phyloP scores from a whole-genome alignment of 1,140 invertebrate genomes.

The Zaprionus nigranus region DNA sequence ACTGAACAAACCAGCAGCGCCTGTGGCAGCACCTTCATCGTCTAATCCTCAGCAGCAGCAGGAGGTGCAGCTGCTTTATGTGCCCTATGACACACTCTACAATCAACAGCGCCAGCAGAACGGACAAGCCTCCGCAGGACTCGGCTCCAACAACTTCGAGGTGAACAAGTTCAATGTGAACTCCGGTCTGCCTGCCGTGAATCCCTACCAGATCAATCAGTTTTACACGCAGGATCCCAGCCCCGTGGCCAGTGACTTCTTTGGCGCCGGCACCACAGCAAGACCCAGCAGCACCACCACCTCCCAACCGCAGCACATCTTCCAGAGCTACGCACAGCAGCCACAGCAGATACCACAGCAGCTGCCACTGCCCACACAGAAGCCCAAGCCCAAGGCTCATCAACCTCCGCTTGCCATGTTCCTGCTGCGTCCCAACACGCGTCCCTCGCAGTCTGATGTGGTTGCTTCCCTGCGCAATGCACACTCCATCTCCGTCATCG shows the following conservation, averaged over 20 bases:
- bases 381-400: conserved; percentile 88
- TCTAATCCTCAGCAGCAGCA: conserved; percentile 74
- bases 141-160: conserved; percentile 61
- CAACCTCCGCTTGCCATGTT: conserved; percentile 93
- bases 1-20: conserved; percentile 46
- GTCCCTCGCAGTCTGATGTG: conserved; percentile 88
- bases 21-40: conserved; percentile 15
- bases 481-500: conserved; percentile 90
- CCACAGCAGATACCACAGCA: conserved; percentile 38
- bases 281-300: conserved; percentile 80
- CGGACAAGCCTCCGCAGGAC: background rate
- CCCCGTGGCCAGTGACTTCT: conserved; percentile 56
- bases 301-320: conserved; percentile 84
- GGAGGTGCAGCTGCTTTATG: conserved; percentile 91
- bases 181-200: conserved; percentile 61
- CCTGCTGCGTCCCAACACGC: conserved; percentile 86
- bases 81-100: conserved; percentile 90
- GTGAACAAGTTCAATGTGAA: conserved; percentile 84
- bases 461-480: conserved; percentile 88
- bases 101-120: conserved; percentile 85
- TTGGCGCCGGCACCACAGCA: conserved; percentile 53
- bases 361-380: conserved; percentile 71
- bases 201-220: conserved; percentile 80
- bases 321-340: conserved; percentile 77
- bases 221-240: conserved; percentile 81